These are phyloP conservation scores for Aradus depressus DNA, from an alignment of 2,888 invertebrate species.

Conservation along the genomic window DNA sequence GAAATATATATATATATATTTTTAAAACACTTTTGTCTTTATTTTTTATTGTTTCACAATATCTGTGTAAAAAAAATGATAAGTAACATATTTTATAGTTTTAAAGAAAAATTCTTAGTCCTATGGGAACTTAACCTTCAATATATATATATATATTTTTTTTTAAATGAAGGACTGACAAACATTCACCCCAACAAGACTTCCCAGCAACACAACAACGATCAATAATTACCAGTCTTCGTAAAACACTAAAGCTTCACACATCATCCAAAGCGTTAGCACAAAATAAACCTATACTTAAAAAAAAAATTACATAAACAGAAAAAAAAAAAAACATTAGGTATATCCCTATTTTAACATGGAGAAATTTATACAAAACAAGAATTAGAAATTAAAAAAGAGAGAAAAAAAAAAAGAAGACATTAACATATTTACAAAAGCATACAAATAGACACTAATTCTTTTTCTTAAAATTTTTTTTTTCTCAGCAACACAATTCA, in stretches of 20 bases:
- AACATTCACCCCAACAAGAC: background rate
- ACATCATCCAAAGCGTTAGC: constrained; percentile 10
- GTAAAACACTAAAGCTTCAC: constrained; percentile 14
- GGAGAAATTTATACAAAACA: constrained; percentile 24
- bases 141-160: too few relatives aligned
- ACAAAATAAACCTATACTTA: constrained; percentile 3
- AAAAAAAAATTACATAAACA: background rate
- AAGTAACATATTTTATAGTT: too few relatives aligned
- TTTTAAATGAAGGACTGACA: too few relatives aligned
- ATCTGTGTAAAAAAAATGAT: too few relatives aligned
- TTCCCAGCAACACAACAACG: background rate
- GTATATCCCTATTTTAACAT: constrained; percentile 13
- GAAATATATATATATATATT: too few relatives aligned
- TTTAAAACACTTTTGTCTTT: too few relatives aligned
- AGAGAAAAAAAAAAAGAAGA: constrained; percentile 16
- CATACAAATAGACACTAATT: constrained; percentile 19
- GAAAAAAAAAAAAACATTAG: constrained; percentile 8
- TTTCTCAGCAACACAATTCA: constrained; percentile 22
- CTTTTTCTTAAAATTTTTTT: too few relatives aligned
- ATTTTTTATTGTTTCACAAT: too few relatives aligned
- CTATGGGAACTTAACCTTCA: too few relatives aligned
- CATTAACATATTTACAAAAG: constrained; percentile 26
- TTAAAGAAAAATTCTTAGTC: too few relatives aligned
- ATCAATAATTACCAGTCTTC: constrained; percentile 9
- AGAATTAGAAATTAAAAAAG: constrained; percentile 4